phyloP scores from a whole-genome alignment of 2,888 invertebrate species.

The Allygus modestus region DNA sequence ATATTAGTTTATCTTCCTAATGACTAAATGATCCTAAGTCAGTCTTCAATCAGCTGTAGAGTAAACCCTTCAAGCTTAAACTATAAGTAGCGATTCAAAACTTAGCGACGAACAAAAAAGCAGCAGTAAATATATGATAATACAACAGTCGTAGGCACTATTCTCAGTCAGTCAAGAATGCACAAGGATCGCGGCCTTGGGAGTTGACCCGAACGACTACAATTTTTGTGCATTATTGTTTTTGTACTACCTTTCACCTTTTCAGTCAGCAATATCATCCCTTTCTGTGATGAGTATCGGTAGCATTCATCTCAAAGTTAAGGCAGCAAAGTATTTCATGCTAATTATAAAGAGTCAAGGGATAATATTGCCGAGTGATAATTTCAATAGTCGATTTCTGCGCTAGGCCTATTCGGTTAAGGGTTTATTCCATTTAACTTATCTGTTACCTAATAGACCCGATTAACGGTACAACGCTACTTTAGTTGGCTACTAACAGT shows the following conservation, averaged over 20 bases:
- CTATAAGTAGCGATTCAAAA: not conserved
- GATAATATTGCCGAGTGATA: conserved; percentile 31
- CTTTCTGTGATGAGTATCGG: not conserved
- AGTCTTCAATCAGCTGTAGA: conserved; percentile 45
- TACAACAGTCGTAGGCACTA: conserved; percentile 45
- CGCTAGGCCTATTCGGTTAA: not conserved
- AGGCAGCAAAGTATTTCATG: not conserved
- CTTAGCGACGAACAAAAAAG: not conserved
- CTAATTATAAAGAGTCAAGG: not conserved
- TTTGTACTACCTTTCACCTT: not conserved
- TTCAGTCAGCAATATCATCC: conserved; percentile 50
- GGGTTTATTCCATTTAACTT: not conserved
- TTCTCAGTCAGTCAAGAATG: conserved; percentile 48
- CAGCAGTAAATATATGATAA: conserved; percentile 22
- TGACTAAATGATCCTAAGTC: conserved; percentile 31
- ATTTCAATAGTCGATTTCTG: not conserved
- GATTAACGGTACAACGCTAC: conserved; percentile 4
- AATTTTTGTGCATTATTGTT: conserved; percentile 39
- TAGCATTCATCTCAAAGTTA: not conserved
- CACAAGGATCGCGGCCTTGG: conserved; percentile 2
- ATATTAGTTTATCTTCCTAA: not conserved
- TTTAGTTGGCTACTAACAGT: conserved; percentile 12
- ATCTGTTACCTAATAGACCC: not conserved
- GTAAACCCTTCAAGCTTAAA: conserved; percentile 22
- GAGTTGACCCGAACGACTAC: not conserved